A percentile compares a stretch with the other conserved stretches of the same genome.
Conservation (phyloP, 1,140 invertebrate genomes). For the Agrypnia vestita region DNA sequence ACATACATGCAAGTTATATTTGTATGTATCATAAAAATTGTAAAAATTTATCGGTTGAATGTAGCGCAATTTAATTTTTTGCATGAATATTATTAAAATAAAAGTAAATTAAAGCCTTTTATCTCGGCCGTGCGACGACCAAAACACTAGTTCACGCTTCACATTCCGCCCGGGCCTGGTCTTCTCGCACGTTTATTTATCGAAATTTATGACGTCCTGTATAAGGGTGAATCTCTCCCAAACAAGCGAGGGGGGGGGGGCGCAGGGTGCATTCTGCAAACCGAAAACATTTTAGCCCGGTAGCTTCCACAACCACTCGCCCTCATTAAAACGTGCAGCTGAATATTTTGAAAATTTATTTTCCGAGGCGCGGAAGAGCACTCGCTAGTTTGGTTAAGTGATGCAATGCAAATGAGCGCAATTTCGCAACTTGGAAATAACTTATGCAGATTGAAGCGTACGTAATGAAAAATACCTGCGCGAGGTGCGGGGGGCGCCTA, state of each 20-base stretch:
- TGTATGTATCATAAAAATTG: no score
- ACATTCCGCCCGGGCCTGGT: neutral
- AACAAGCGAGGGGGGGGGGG: neutral
- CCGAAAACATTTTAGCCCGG: constrained; percentile 38
- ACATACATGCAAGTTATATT: no score
- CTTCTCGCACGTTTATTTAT: neutral
- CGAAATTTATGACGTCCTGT: constrained; percentile 32
- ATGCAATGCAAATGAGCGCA: constrained; percentile 50
- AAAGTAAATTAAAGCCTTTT: no score
- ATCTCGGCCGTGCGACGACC: no score
- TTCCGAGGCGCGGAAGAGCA: neutral
- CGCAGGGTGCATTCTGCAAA: constrained; percentile 24
- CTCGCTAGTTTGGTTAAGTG: constrained; percentile 36
- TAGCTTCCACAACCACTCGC: constrained; percentile 16
- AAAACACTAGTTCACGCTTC: no score
- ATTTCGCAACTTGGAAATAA: constrained; percentile 45
- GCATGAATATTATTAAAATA: no score
- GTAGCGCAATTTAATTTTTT: no score
- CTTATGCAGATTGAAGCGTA: constrained; percentile 39
- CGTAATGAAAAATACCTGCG: constrained; percentile 30
- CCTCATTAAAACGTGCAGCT: constrained; percentile 47
- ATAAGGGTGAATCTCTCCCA: constrained; percentile 12
- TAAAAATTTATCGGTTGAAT: no score
- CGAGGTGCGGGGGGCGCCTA: neutral
- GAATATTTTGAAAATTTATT: constrained; percentile 49